phyloP scores from a whole-genome alignment of 2,888 invertebrate species.

The Cosmia trapezina region DNA sequence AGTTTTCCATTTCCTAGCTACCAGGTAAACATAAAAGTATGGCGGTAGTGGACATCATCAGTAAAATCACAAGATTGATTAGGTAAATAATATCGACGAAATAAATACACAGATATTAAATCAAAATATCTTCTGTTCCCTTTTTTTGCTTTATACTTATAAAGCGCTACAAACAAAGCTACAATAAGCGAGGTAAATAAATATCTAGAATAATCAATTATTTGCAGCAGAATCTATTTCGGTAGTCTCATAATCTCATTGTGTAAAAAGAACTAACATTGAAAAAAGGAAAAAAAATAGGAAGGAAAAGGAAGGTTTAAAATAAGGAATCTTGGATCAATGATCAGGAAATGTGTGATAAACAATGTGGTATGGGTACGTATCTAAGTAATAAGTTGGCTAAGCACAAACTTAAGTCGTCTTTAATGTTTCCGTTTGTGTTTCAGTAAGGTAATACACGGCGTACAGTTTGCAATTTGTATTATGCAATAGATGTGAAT shows the following conservation, averaged over 20 bases:
- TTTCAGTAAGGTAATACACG: constrained; percentile 26
- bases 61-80: not conserved
- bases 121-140: too few relatives aligned
- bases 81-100: not conserved
- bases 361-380: not conserved
- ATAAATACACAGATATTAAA: not conserved
- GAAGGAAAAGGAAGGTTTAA: too few relatives aligned
- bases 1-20: constrained; percentile 18
- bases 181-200: not conserved
- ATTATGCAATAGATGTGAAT: constrained; percentile 73
- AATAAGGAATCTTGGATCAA: not conserved
- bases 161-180: not conserved
- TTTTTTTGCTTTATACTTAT: not conserved
- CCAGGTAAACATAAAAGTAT: constrained; percentile 17
- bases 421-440: constrained; percentile 6
- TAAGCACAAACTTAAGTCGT: not conserved
- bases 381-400: not conserved
- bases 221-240: constrained; percentile 4
- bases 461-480: constrained; percentile 67
- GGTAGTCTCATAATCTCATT: not conserved
- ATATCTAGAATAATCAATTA: not conserved
- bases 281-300: too few relatives aligned
- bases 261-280: too few relatives aligned
- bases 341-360: not conserved
- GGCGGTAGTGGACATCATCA: not conserved